A percentile compares a stretch with the other conserved stretches of the same genome.
phyloP scores from a whole-genome alignment of 2,888 invertebrate species.

The Aricia artaxerxes region DNA sequence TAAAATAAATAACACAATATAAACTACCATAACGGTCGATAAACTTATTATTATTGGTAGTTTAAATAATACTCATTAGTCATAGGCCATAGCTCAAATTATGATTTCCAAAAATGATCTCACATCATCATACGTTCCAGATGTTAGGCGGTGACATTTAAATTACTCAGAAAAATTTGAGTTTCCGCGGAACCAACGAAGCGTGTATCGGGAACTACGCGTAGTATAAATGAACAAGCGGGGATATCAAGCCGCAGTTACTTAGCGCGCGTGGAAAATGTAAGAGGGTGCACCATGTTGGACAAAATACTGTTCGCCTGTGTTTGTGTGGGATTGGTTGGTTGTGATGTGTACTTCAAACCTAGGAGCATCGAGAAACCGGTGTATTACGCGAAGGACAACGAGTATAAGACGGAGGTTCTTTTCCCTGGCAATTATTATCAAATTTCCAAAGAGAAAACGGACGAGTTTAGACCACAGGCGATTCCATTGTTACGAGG shows the following conservation, averaged over 20 bases:
- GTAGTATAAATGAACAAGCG: constrained; percentile 77
- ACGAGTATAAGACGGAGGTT: constrained; percentile 60
- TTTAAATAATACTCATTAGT: too few relatives aligned
- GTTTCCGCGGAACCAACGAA: constrained; percentile 61
- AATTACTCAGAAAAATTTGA: constrained; percentile 50
- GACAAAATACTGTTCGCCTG: not conserved
- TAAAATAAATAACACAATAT: too few relatives aligned
- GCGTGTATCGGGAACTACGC: constrained; percentile 72
- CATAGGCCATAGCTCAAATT: too few relatives aligned
- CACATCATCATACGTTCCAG: constrained; percentile 34
- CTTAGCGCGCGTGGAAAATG: not conserved
- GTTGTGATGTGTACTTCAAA: constrained; percentile 49
- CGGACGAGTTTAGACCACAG: constrained; percentile 58
- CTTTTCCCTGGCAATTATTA: constrained; percentile 77
- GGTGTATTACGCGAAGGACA: constrained; percentile 59
- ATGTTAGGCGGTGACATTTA: constrained; percentile 51
- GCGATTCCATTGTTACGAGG: constrained; percentile 66
- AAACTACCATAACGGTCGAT: too few relatives aligned
- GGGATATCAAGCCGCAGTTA: constrained; percentile 70
- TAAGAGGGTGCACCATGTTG: constrained; percentile 8
- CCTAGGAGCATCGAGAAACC: constrained; percentile 65
- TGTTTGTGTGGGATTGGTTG: not conserved
- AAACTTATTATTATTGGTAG: too few relatives aligned
- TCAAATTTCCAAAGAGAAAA: constrained; percentile 71
- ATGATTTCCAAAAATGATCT: too few relatives aligned